Conservation (phyloP, 2,113 vertebrate genomes). For the Platanista minor region DNA sequence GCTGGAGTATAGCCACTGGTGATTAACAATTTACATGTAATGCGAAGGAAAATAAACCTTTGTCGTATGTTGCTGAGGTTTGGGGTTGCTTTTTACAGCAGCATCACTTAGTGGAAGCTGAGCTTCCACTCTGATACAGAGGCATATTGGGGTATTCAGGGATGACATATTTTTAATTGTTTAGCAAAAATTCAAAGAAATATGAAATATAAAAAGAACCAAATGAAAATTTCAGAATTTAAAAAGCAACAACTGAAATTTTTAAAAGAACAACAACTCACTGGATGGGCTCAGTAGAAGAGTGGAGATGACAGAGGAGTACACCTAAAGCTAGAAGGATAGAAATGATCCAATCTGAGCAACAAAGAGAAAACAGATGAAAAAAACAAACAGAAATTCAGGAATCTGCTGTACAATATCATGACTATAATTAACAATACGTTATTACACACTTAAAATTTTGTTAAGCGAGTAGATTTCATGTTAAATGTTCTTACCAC, state of each 20-base stretch:
- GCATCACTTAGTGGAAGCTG: neutral
- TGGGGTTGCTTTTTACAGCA: neutral
- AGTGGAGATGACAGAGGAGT: neutral
- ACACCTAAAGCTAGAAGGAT: neutral
- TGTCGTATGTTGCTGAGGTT: neutral
- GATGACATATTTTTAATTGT: neutral
- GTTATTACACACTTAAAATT: neutral
- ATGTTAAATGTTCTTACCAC: neutral
- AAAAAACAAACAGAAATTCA: neutral
- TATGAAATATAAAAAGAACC: neutral
- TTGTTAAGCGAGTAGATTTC: neutral
- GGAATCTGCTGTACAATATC: neutral
- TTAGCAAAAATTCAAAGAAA: neutral
- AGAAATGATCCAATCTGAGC: neutral
- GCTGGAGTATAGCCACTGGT: neutral
- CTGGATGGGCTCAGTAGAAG: neutral
- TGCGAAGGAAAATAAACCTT: neutral
- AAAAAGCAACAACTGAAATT: neutral
- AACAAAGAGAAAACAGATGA: neutral
- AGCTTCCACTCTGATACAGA: neutral
- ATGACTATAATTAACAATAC: neutral
- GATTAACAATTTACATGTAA: neutral
- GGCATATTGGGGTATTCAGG: neutral
- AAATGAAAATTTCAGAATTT: neutral
- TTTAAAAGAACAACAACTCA: neutral